phyloP scores from a whole-genome alignment of 1,140 invertebrate genomes.

The Olivierus martensii region DNA sequence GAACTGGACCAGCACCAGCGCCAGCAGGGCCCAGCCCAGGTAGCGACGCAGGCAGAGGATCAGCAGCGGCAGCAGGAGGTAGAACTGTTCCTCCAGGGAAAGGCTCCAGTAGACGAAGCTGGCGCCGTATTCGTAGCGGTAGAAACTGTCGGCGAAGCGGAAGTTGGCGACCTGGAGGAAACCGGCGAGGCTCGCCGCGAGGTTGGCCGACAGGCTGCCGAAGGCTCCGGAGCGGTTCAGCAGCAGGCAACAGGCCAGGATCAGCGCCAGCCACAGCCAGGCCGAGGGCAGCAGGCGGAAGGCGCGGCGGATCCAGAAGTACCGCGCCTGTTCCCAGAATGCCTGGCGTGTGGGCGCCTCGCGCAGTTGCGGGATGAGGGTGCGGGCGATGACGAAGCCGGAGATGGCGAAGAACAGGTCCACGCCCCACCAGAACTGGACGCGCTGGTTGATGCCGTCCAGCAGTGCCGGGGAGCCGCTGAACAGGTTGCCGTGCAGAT shows the following conservation, averaged over 20 bases:
- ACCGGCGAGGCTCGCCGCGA: neutral
- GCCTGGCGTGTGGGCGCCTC: neutral
- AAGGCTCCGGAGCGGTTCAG: neutral
- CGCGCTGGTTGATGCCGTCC: too few relatives aligned
- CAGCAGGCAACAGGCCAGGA: neutral
- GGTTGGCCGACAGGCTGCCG: neutral
- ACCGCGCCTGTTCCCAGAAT: too few relatives aligned
- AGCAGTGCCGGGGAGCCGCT: neutral
- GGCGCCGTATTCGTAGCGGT: neutral
- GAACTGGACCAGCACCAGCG: neutral
- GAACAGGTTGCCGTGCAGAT: constrained; percentile 20
- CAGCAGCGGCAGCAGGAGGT: neutral
- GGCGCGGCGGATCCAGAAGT: neutral
- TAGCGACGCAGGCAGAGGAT: neutral
- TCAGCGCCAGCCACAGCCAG: neutral
- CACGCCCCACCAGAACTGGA: too few relatives aligned
- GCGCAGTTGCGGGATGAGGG: neutral
- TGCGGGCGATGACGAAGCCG: neutral
- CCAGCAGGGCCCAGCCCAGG: neutral
- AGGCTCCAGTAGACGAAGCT: neutral
- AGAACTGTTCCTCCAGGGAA: neutral
- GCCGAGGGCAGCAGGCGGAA: neutral
- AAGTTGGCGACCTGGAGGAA: neutral
- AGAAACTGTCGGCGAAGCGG: neutral
- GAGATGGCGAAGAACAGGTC: neutral